Base-by-base conservation (phyloP, 2,888 invertebrate genomes). In the Meloe dianella region DNA sequence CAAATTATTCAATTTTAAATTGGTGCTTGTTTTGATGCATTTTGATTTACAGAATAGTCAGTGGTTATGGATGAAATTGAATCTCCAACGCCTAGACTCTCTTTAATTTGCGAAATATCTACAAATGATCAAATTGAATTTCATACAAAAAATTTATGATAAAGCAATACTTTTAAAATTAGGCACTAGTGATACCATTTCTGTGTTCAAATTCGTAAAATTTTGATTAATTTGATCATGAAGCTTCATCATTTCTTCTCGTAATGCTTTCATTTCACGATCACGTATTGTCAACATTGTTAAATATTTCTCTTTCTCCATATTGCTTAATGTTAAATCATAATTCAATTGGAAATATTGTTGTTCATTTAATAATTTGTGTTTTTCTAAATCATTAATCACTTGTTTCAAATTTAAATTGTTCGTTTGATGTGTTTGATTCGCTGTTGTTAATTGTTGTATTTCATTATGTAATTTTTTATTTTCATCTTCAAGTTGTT, bases 221-320 rank as follows among this genome's bases (percentile, higher is more conserved):
- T 84, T 82, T 56, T 81, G 79, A 64, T 81, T 80, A 24, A 84
- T 81, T n/a, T 81, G 77, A 27, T 81, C 79, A 71, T 84, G 84
- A 63, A 84, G 73, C 65, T 80, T 78, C 20, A 75, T 74, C 81
- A 84, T 83, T 73, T 84, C 84, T 29, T 73, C 71, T 51, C 80
- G 73, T 63, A 84, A 83, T 68, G 83, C 84, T 56, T 75, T 78
- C 30, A 84, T 80, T 72, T 84, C 84, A n/a, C 76, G 72, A 73
- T 84, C 82, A 61, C 84, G 76, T 22, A 83, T 78, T 20, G 77
- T 74, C 60, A 84, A 73, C 35, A 84, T 77, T 7, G 83, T 80
- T n/a, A 78, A 72, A 70, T 78, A 82, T 71, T 84, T 84, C 62
- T 83, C 83, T 65, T 78, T 81, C 70, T 84, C 84, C 73, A 84